A percentile compares a stretch with the other conserved stretches of the same genome.
phyloP scores from a whole-genome alignment of 2,797 vertebrate species.

The Malurus leucopterus region DNA sequence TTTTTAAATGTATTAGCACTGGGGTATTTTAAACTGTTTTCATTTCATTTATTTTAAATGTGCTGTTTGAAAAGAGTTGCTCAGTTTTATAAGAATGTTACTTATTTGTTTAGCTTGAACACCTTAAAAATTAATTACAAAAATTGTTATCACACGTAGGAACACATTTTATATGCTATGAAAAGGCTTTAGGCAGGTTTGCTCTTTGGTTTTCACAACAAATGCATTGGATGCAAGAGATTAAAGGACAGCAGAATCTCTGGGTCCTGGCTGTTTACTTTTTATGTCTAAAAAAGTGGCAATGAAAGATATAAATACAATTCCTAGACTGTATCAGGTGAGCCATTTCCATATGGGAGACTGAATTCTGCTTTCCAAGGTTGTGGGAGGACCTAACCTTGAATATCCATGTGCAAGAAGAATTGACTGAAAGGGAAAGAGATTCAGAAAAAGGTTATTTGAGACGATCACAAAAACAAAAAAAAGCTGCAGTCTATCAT shows the following conservation, averaged over 20 bases:
- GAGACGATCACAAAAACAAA: not conserved
- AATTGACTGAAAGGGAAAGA: not conserved
- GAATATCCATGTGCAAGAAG: not conserved
- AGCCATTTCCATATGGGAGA: not conserved
- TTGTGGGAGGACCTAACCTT: not conserved
- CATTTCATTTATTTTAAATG: not conserved
- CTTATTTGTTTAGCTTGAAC: not conserved
- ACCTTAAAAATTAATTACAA: constrained; percentile 3
- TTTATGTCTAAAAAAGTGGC: not conserved
- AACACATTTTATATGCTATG: not conserved
- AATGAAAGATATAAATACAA: not conserved
- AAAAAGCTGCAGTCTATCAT: not conserved
- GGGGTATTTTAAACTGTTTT: not conserved
- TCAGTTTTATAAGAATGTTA: not conserved
- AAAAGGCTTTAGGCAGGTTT: not conserved
- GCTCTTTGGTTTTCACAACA: not conserved
- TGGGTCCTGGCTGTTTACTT: not conserved
- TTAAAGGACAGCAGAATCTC: not conserved
- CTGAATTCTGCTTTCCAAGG: not conserved
- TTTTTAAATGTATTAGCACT: not conserved
- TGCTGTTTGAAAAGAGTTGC: not conserved
- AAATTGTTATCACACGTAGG: not conserved
- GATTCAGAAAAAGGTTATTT: not conserved
- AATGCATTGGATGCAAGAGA: not conserved
- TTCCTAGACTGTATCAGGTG: not conserved